Conservation (phyloP, 2,113 vertebrate species). For the Silurus meridionalis region DNA sequence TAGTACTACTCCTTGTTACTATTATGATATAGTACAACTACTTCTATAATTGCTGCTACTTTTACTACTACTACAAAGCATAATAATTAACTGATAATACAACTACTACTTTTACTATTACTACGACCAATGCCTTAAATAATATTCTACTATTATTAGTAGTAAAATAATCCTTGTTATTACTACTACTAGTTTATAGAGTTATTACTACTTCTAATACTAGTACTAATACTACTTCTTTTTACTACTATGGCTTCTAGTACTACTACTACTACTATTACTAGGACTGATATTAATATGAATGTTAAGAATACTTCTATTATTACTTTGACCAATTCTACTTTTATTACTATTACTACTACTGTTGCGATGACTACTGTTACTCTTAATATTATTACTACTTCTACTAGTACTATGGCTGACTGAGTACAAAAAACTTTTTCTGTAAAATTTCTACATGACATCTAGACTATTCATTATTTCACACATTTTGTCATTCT, state of each 20-base stretch:
- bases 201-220: neutral
- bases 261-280: neutral
- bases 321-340: neutral
- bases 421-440: neutral
- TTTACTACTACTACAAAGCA: neutral
- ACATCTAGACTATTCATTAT: neutral
- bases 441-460: neutral
- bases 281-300: neutral
- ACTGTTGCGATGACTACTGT: neutral
- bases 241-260: neutral
- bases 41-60: neutral
- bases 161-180: no score
- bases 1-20: neutral
- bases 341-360: neutral
- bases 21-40: neutral
- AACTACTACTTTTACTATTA: no score
- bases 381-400: neutral
- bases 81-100: no score
- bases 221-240: no score
- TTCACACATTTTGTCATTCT: neutral
- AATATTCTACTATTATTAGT: no score
- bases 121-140: no score
- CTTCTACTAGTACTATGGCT: neutral
- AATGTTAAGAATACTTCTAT: neutral
- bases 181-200: neutral